phyloP scores from a whole-genome alignment of 2,113 vertebrate species.

The Hypomesus transpacificus region DNA sequence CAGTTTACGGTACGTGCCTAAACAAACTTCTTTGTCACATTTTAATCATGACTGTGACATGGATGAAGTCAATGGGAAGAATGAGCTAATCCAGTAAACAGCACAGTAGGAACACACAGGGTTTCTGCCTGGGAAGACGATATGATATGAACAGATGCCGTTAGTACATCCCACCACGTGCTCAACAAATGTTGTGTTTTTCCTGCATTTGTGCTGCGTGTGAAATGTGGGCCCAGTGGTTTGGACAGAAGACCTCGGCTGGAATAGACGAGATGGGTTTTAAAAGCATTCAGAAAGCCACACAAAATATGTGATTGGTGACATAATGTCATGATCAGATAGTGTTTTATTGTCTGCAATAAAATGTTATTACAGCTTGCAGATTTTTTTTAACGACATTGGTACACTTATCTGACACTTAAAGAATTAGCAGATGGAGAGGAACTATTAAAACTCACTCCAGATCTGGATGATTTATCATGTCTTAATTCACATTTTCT shows the following conservation, averaged over 20 bases:
- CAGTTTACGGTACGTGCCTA: too few relatives aligned
- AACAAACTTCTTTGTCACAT: too few relatives aligned
- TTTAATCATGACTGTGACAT: too few relatives aligned
- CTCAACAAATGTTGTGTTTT: neutral
- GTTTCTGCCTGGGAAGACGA: neutral
- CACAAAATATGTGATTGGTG: slow-evolving; percentile 6
- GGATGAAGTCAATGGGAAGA: too few relatives aligned
- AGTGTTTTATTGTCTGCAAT: slow-evolving; percentile 44
- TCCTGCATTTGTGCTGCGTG: too few relatives aligned
- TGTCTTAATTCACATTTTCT: slow-evolving; percentile 39
- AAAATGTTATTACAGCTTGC: slow-evolving; percentile 34
- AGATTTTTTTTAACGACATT: slow-evolving; percentile 31
- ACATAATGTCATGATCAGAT: slow-evolving; percentile 25
- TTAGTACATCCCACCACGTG: neutral
- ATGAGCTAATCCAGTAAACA: too few relatives aligned
- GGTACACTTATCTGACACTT: slow-evolving; percentile 42
- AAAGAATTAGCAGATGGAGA: slow-evolving; percentile 50
- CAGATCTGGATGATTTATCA: slow-evolving; percentile 45
- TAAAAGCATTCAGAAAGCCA: slow-evolving; percentile 3
- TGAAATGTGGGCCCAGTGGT: too few relatives aligned
- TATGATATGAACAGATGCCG: neutral
- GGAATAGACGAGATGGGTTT: neutral
- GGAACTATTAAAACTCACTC: slow-evolving; percentile 37
- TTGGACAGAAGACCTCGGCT: too few relatives aligned
- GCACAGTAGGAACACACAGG: too few relatives aligned